Evolutionary conservation across 2,113 vertebrate species (phyloP).

Genomic region (Fukomys damarensis): DNA sequence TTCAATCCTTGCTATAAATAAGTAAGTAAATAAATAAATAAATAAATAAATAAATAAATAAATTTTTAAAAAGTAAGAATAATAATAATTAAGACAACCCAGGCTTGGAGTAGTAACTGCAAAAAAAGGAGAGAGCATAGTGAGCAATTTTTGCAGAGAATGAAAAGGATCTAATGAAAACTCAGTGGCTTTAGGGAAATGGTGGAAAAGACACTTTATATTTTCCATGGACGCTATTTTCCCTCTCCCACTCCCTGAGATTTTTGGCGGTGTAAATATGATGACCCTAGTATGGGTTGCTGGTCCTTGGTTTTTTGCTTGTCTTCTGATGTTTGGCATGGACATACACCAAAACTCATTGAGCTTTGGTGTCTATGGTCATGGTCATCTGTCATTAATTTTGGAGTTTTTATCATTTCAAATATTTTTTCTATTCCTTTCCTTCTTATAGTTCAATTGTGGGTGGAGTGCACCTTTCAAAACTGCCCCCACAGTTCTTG

Average conservation of each 20-base stretch:
- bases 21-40: too few relatives aligned
- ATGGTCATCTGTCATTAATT: neutral
- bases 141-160: neutral
- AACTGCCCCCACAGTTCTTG: neutral
- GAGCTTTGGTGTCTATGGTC: neutral
- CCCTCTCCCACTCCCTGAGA: too few relatives aligned
- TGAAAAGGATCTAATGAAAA: neutral
- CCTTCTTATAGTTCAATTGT: neutral
- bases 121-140: neutral
- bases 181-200: neutral
- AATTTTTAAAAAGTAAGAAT: too few relatives aligned
- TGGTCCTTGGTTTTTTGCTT: neutral
- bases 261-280: neutral
- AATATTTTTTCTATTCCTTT: neutral
- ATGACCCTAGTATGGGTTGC: neutral
- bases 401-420: neutral
- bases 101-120: neutral
- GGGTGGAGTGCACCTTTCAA: neutral
- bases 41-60: too few relatives aligned
- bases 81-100: neutral
- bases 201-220: neutral
- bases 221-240: too few relatives aligned
- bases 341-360: neutral
- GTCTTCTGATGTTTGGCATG: neutral
- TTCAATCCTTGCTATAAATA: too few relatives aligned